A percentile compares a stretch with the other conserved stretches of the same genome.
Evolutionary conservation across 1,140 invertebrate species (phyloP).

Genomic region (Saxidomus purpurata): DNA sequence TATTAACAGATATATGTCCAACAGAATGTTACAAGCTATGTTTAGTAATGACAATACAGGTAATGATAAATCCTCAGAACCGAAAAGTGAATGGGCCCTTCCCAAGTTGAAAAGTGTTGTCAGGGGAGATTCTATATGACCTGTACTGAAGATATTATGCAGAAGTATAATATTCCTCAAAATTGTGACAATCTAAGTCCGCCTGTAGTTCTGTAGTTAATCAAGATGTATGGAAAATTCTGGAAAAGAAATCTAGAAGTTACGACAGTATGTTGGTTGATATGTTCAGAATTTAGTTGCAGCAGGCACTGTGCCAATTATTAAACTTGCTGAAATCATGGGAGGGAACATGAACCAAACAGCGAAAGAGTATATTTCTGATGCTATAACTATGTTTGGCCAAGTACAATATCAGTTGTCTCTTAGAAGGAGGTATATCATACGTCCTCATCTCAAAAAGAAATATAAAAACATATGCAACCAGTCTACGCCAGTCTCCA

Average conservation of each 20-base stretch:
- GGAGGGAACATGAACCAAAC: not conserved
- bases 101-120: not conserved
- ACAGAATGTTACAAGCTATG: not conserved
- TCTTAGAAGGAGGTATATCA: constrained; percentile 31
- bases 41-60: not conserved
- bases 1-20: not conserved
- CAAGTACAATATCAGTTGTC: constrained; percentile 46
- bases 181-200: constrained; percentile 19
- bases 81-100: not conserved
- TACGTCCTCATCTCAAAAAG: constrained; percentile 32
- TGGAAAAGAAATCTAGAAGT: constrained; percentile 19
- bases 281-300: constrained; percentile 51
- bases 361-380: constrained; percentile 12
- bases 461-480: constrained; percentile 40
- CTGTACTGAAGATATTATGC: not conserved
- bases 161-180: constrained; percentile 21
- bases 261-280: not conserved
- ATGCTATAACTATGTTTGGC: constrained; percentile 35
- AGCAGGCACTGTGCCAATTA: not conserved
- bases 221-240: constrained; percentile 37
- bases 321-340: constrained; percentile 31
- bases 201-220: constrained; percentile 38
- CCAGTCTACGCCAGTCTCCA: constrained; percentile 19
- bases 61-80: not conserved
- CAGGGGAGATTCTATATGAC: not conserved